A percentile compares a stretch with the other conserved stretches of the same genome.
phyloP scores from a whole-genome alignment of 2,888 invertebrate genomes.

The Dynastes maya region DNA sequence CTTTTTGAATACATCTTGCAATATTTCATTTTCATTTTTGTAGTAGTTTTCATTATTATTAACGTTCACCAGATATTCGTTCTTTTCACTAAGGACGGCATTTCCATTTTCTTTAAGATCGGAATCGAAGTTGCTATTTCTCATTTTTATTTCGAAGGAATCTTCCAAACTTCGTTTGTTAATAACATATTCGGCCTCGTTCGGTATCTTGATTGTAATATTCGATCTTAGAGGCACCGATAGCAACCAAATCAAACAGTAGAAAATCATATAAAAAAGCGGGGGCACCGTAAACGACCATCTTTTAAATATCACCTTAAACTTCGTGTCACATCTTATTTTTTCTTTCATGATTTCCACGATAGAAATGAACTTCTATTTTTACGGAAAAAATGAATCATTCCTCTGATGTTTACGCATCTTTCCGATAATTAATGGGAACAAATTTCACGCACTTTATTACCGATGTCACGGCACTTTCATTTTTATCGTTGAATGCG shows the following conservation, averaged over 20 bases:
- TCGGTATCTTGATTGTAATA: conserved; percentile 60
- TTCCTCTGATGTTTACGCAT: conserved; percentile 12
- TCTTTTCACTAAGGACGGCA: conserved; percentile 70
- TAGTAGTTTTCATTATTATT: conserved; percentile 66
- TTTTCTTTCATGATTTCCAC: conserved; percentile 26
- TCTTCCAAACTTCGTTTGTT: conserved; percentile 62
- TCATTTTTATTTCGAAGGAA: conserved; percentile 66
- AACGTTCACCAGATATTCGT: conserved; percentile 70
- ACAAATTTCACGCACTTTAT: conserved; percentile 40
- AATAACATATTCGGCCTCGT: conserved; percentile 58
- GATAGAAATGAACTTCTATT: not conserved
- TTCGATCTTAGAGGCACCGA: conserved; percentile 69
- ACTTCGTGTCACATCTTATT: conserved; percentile 1
- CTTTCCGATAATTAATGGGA: conserved; percentile 26
- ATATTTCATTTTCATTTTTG: conserved; percentile 65
- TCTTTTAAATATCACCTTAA: conserved; percentile 64
- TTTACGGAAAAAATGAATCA: not conserved
- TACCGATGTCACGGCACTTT: conserved; percentile 31
- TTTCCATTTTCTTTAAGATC: conserved; percentile 70
- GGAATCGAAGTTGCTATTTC: conserved; percentile 73
- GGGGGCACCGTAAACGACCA: conserved; percentile 75
- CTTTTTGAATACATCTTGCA: conserved; percentile 69
- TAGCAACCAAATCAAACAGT: conserved; percentile 72
- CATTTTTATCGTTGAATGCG: conserved; percentile 33
- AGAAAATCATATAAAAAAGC: conserved; percentile 73